Conservation (phyloP, 1,140 invertebrate species). For the Drosophila oshimai region DNA sequence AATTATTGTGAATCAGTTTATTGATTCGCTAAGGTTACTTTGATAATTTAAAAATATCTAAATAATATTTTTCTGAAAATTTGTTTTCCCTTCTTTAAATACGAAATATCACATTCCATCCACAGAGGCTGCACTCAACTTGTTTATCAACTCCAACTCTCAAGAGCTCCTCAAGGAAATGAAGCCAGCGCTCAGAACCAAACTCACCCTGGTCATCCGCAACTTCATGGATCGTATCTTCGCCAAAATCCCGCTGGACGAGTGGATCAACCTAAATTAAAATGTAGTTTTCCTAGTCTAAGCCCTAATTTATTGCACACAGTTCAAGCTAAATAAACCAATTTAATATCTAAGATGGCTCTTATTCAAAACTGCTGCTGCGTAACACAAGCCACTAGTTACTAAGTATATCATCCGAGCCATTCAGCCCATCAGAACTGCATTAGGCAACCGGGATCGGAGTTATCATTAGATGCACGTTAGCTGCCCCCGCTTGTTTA, state of each 20-base stretch:
- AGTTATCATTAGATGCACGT: conserved; percentile 59
- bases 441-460: conserved; percentile 29
- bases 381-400: not conserved
- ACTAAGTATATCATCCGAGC: conserved; percentile 33
- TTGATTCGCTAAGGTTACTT: too few species aligned
- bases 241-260: conserved; percentile 89
- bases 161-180: conserved; percentile 92
- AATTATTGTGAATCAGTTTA: too few species aligned
- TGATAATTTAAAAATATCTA: too few species aligned
- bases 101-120: too few species aligned
- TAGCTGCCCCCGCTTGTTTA: not conserved
- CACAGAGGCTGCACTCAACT: conserved; percentile 90
- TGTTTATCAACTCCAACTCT: conserved; percentile 92
- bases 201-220: conserved; percentile 89
- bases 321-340: conserved; percentile 49
- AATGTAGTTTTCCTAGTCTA: conserved; percentile 12
- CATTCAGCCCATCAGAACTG: conserved; percentile 1
- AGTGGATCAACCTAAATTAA: conserved; percentile 84
- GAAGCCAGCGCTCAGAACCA: conserved; percentile 91
- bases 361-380: not conserved
- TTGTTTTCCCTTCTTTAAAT: too few species aligned
- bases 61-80: too few species aligned
- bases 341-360: not conserved
- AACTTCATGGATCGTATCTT: conserved; percentile 90
- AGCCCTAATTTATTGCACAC: conserved; percentile 70